Evolutionary conservation across 2,797 vertebrate species (phyloP).

Genomic region (Lophius americanus): DNA sequence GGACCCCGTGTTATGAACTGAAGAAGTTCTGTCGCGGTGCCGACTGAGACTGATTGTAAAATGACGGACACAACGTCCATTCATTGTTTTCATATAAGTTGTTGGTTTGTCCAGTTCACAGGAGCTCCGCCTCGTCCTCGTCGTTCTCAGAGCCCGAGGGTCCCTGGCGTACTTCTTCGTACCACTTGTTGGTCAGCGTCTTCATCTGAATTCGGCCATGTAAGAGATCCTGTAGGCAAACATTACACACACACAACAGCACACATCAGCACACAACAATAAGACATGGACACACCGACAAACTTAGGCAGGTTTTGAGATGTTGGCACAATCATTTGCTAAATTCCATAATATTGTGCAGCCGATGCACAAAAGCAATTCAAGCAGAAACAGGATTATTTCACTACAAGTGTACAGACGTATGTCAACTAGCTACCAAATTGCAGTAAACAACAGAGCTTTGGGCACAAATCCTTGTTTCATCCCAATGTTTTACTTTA

Average conservation of each 20-base stretch:
- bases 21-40: constrained; percentile 9
- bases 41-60: constrained; percentile 9
- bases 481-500: not conserved
- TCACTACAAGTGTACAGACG: too few species aligned
- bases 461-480: not conserved
- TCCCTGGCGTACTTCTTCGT: constrained; percentile 97
- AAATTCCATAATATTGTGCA: not conserved
- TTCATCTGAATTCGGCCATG: constrained; percentile 98
- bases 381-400: not conserved
- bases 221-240: constrained; percentile 87
- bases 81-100: constrained; percentile 20
- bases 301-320: not conserved
- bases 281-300: not conserved
- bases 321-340: not conserved
- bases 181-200: constrained; percentile 98
- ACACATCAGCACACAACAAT: not conserved
- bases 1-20: not conserved
- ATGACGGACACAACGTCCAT: constrained; percentile 13
- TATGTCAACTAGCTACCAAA: too few species aligned
- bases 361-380: not conserved
- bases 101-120: constrained; percentile 65
- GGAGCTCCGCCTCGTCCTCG: constrained; percentile 92
- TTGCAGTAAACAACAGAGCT: not conserved
- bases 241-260: not conserved
- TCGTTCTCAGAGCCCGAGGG: constrained; percentile 97